Evolutionary conservation across 2,797 vertebrate genomes (phyloP).

Genomic region (Neostethus bicornis): DNA sequence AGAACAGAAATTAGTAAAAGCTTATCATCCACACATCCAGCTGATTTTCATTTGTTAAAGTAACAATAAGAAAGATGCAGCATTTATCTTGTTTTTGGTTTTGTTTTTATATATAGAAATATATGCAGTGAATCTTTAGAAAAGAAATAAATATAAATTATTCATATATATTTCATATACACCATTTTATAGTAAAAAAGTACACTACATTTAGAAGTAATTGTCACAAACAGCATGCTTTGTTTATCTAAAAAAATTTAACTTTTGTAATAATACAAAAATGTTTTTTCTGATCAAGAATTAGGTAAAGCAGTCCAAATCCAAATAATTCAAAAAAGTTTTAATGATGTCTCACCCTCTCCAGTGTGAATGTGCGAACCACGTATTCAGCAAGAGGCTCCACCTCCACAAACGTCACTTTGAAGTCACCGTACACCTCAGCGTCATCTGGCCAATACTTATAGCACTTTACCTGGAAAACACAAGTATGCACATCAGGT

Average conservation of each 20-base stretch:
- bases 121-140: too few species aligned
- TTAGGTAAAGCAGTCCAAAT: too few species aligned
- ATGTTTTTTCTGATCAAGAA: too few species aligned
- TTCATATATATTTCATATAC: too few species aligned
- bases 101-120: too few species aligned
- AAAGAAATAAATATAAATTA: too few species aligned
- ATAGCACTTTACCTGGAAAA: conserved; percentile 94
- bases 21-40: background rate
- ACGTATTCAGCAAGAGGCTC: conserved; percentile 98
- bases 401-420: conserved; percentile 96
- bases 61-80: background rate
- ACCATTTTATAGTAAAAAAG: too few species aligned
- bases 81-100: background rate
- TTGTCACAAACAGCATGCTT: too few species aligned
- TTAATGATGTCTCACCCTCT: conserved; percentile 84
- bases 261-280: too few species aligned
- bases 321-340: background rate
- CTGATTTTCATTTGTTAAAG: background rate
- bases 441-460: conserved; percentile 99
- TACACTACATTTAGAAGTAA: too few species aligned
- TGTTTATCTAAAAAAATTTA: too few species aligned
- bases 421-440: conserved; percentile 97
- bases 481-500: background rate
- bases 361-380: conserved; percentile 97
- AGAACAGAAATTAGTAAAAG: background rate